Base-by-base conservation (phyloP, 1,140 invertebrate genomes). In the Asobara japonica region DNA sequence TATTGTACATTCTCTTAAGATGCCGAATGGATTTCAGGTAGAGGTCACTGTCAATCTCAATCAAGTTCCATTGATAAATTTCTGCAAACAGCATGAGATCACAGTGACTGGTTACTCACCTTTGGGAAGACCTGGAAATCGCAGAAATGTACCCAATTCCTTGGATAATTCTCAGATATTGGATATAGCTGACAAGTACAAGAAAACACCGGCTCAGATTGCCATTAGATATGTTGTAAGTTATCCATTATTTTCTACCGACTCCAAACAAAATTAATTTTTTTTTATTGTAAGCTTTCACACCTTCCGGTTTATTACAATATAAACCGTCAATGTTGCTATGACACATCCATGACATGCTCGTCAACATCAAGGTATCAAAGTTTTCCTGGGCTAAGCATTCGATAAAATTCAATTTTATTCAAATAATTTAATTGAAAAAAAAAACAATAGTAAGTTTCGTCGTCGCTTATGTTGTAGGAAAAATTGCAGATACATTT, bases 71-170 rank as follows among this genome's bases (percentile, higher is more conserved):
- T 82, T 98, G 16, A 88, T 92, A 13, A 89, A 92, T 0, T 96
- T 93, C 78, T 96, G 94, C 77, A 85, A 89, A 20, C 77, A 86
- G 8, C 89, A 91, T 33, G 87, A 89, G 5, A 92, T 98, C 29
- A 83, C 87, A 4, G 80, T 98, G 0, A 95, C 91, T 0, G 95
- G 93, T 13, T 98, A 94, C 85, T 92, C 93, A 72, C 94, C 95
- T 0, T 85, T 98, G 1, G 95, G 94, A 0, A 89, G 92, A 0
- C 92, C 93, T 0, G 88, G 88, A 13, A 62, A 62, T 62, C 60
- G 29, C 16, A 7, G 60, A 0, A 84, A 88, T 13, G 89, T 91
- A 56, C 89, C 90, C 0, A 86, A 89, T 22, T 86, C 91, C 1
- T 81, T 89, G 3, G 89, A 94, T 8, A 88, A 89, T 69, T 85